These are phyloP conservation scores for Thaleichthys pacificus DNA, from an alignment of 2,797 vertebrate species.

Conservation along the genomic window DNA sequence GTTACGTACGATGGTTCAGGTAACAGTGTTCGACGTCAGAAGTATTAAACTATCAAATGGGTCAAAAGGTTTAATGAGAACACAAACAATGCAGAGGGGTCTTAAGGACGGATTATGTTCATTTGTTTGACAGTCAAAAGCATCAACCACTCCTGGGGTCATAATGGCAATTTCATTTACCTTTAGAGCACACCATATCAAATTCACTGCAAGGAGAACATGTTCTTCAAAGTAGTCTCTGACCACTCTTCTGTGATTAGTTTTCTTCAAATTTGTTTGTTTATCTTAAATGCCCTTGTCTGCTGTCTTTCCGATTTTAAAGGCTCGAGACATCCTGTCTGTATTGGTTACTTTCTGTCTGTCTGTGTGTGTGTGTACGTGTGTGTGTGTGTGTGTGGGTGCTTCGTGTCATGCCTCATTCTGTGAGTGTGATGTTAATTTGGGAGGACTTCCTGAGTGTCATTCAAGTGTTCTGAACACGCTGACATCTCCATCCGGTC, in stretches of 20 bases:
- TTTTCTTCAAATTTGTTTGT: slow-evolving; percentile 3
- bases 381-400: slow-evolving; percentile 13
- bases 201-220: neutral
- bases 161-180: neutral
- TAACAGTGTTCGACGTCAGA: too few species aligned
- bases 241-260: too few species aligned
- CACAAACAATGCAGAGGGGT: too few species aligned
- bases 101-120: too few species aligned
- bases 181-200: slow-evolving; percentile 29
- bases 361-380: slow-evolving; percentile 2
- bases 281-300: slow-evolving; percentile 34
- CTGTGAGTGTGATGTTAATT: slow-evolving; percentile 20
- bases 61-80: too few species aligned
- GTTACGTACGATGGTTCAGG: too few species aligned
- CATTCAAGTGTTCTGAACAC: slow-evolving; percentile 6
- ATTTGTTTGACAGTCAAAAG: neutral
- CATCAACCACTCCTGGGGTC: neutral
- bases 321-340: neutral
- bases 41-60: slow-evolving; percentile 34
- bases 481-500: slow-evolving; percentile 8
- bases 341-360: neutral
- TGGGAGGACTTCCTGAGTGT: slow-evolving; percentile 21
- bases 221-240: too few species aligned
- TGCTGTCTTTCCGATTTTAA: slow-evolving; percentile 12
- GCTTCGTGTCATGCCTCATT: slow-evolving; percentile 12